These are phyloP conservation scores for Uromys caudimaculatus DNA, from an alignment of 2,797 vertebrate genomes.

Conservation along the genomic window DNA sequence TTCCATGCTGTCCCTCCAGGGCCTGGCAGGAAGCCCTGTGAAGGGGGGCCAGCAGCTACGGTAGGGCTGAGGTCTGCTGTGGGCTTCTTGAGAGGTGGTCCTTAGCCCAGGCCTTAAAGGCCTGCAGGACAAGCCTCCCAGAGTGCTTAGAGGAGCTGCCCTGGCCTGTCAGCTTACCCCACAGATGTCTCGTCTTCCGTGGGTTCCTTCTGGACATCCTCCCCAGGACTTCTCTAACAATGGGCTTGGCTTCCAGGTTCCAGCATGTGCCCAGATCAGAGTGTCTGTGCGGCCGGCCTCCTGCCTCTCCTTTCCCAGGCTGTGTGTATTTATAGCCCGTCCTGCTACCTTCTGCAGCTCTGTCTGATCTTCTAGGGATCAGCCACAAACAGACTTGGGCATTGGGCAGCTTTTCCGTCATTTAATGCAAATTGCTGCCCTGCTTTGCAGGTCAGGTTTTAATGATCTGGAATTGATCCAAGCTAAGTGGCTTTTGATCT, in stretches of 20 bases:
- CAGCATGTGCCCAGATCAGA: neutral
- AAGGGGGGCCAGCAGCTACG: rapidly evolving
- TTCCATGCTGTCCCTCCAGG: neutral
- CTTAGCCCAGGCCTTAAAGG: neutral
- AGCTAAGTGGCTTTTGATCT: constrained; percentile 80
- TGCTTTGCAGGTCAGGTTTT: constrained; percentile 82
- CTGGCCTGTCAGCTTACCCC: neutral
- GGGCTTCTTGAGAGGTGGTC: neutral
- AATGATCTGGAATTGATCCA: constrained; percentile 81
- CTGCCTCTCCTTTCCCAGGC: constrained; percentile 29
- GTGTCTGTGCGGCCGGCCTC: neutral
- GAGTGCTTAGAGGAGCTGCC: neutral
- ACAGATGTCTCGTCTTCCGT: rapidly evolving
- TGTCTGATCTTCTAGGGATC: constrained; percentile 77
- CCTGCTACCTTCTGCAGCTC: constrained; percentile 48
- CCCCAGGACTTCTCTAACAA: neutral
- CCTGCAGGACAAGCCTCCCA: neutral
- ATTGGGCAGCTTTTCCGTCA: constrained; percentile 74
- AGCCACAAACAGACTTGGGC: constrained; percentile 73
- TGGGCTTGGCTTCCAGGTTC: neutral
- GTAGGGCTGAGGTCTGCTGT: neutral
- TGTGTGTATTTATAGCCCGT: constrained; percentile 73
- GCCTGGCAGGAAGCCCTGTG: neutral
- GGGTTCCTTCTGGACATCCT: neutral
- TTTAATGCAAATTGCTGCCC: constrained; percentile 78